These are phyloP conservation scores for Dermatophagoides farinae DNA, from an alignment of 1,140 invertebrate genomes.

Conservation along the genomic window DNA sequence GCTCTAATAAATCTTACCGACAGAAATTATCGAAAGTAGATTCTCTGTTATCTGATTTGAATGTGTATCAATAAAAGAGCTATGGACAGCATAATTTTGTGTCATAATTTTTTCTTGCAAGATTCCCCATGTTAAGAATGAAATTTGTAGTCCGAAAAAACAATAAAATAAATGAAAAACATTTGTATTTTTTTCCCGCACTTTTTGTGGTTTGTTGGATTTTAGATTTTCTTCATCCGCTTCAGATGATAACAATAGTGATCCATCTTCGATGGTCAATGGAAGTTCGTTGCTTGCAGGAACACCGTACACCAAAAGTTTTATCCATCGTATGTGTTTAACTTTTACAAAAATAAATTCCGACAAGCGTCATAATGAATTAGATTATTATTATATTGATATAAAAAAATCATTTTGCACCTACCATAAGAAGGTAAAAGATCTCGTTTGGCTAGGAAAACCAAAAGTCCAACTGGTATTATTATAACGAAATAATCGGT, in stretches of 20 bases:
- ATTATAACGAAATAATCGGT: no score
- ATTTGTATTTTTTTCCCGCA: background rate
- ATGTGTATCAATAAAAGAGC: background rate
- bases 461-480: no score
- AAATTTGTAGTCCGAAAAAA: slow-evolving; percentile 64
- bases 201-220: background rate
- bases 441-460: no score
- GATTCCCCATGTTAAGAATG: slow-evolving; percentile 81
- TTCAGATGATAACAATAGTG: background rate
- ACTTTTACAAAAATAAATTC: no score
- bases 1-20: background rate
- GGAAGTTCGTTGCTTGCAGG: no score
- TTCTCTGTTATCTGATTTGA: background rate
- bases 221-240: background rate
- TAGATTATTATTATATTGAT: no score
- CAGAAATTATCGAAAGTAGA: background rate
- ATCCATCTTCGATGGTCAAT: background rate
- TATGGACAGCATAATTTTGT: slow-evolving; percentile 40
- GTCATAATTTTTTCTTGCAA: slow-evolving; percentile 44
- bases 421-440: no score
- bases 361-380: no score
- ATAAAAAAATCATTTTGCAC: no score
- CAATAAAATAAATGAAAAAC: slow-evolving; percentile 44
- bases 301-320: no score
- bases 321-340: no score